Percentiles rank a stretch among this genome's conserved stretches.
phyloP scores from a whole-genome alignment of 1,140 invertebrate species.

The Solenopsis fugax region DNA sequence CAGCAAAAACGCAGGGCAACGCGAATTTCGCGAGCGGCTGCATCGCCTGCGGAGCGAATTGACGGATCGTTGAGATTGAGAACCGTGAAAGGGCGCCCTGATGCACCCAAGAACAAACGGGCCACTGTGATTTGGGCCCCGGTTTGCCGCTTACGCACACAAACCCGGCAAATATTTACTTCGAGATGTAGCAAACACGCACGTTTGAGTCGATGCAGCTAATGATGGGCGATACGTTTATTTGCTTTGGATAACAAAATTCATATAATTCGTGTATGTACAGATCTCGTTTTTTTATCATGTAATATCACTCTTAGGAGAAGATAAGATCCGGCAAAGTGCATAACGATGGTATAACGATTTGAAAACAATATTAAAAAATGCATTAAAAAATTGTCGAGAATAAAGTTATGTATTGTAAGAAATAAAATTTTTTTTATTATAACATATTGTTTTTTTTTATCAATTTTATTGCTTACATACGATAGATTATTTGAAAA shows the following conservation, averaged over 20 bases:
- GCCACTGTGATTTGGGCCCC: conserved; percentile 33
- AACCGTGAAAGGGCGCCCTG: conserved; percentile 30
- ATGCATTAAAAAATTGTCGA: neutral
- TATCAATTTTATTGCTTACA: neutral
- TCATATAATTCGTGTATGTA: neutral
- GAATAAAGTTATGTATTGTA: neutral
- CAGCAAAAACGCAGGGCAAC: conserved; percentile 26
- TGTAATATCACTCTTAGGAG: neutral
- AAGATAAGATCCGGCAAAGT: neutral
- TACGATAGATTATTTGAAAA: neutral
- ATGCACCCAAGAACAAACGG: conserved; percentile 31
- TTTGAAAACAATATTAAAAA: neutral
- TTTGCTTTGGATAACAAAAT: conserved; percentile 4
- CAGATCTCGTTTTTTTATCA: neutral
- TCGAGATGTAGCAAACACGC: neutral
- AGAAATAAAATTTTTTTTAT: neutral
- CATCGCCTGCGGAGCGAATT: conserved; percentile 33
- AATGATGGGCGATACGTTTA: neutral
- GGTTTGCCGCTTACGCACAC: neutral
- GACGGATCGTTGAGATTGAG: neutral
- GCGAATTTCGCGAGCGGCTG: conserved; percentile 27
- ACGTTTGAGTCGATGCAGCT: neutral
- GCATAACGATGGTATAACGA: too few species aligned
- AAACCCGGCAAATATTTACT: conserved; percentile 38
- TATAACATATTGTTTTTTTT: neutral